These are phyloP conservation scores for Malachius bipustulatus DNA, from an alignment of 2,888 invertebrate genomes.

Conservation along the genomic window DNA sequence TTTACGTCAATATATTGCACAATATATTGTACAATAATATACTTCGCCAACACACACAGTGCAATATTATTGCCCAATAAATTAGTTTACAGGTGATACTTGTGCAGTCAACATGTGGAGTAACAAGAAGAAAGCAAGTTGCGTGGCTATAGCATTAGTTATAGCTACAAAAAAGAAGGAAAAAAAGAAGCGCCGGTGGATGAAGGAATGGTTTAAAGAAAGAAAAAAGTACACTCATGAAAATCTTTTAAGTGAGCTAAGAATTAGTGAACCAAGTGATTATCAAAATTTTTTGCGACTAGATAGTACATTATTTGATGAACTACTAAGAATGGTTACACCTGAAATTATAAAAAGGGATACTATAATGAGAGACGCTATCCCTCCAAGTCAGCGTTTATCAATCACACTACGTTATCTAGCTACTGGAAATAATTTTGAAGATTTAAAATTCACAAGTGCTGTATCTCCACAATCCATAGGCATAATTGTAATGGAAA, in stretches of 20 bases:
- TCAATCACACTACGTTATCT: constrained; percentile 18
- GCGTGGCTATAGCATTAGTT: not conserved
- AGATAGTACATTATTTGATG: constrained; percentile 1
- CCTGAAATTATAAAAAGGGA: constrained; percentile 14
- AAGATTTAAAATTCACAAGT: constrained; percentile 14
- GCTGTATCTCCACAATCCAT: not conserved
- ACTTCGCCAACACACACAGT: not conserved
- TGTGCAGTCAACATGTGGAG: not conserved
- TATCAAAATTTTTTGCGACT: not conserved
- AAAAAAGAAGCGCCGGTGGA: not conserved
- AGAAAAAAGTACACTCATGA: constrained; percentile 1
- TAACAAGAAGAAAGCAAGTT: not conserved
- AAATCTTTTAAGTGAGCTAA: constrained; percentile 8
- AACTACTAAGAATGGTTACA: constrained; percentile 6
- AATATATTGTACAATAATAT: too few species aligned
- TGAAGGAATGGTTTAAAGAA: not conserved
- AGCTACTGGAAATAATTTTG: constrained; percentile 18
- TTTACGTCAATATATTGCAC: not conserved
- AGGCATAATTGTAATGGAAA: not conserved
- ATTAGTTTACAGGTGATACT: not conserved
- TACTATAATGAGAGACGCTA: constrained; percentile 18
- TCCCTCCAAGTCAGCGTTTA: constrained; percentile 16
- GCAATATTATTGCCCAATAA: not conserved
- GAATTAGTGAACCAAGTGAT: constrained; percentile 1
- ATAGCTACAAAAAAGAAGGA: constrained; percentile 1